Evolutionary conservation across 2,113 vertebrate genomes (phyloP), one percentile per base, ranked within the genome.

Genomic region (Hiodon tergisus): DNA sequence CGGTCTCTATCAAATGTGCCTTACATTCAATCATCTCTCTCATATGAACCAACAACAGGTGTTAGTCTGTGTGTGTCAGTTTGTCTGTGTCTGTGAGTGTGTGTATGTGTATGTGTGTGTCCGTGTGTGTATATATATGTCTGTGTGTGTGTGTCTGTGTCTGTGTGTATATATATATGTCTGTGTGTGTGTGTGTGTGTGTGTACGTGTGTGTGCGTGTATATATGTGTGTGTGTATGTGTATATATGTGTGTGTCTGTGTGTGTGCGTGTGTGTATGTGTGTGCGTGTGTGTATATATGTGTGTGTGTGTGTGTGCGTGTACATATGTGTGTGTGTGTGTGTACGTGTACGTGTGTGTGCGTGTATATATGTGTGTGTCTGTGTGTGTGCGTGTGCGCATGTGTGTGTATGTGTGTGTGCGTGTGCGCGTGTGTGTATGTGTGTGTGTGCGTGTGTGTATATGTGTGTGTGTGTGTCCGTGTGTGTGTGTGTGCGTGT

Each of bases 191-290:
- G 31, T 31, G 31, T 1, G 31, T 31, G 31, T 31, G 31, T 31
- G 31, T 31, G 31, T 31, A 31, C 2, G 31, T 31, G 31, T 31
- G 31, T 31, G 31, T 31, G 31, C 31, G 2, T 3, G 13, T 55
- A 51, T 55, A 51, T 55, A n/a, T 13, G 51, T 52, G 67, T 51
- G 48, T 52, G 67, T 81, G 31, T 31, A 2, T 2, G 53, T 58
- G 69, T 71, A 2, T 71, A 53, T 71, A 54, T 0, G 6, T 71
- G 51, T 50, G 69, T 1, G 69, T 55, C 80, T 81, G 81, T 71
- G 80, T 83, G 78, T 85, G 87, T 86, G 86, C 86, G 85, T 81
- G 74, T 81, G 86, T 77, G 81, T 83, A 81, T 85, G 78, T 63
- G 1, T 59, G 54, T 31, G 5, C 5, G 31, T 31, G 31, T 2